Conservation (phyloP, 2,113 vertebrate species). For the Rhodinocichla rosea region DNA sequence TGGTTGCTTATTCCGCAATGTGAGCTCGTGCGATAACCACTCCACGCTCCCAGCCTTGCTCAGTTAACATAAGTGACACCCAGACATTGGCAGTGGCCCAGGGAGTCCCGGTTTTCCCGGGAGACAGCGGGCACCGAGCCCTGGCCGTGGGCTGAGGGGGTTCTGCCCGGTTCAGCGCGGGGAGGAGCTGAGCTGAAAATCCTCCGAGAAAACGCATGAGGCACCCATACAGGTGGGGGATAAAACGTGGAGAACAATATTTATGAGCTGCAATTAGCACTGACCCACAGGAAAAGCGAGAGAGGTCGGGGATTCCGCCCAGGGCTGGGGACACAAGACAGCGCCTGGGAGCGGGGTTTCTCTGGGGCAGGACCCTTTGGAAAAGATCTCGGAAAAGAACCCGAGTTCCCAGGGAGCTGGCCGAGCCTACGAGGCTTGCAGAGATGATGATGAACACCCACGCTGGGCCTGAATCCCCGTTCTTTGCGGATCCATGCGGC, state of each 20-base stretch:
- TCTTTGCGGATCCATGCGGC: rapidly evolving
- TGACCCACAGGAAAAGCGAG: not conserved
- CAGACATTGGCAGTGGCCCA: rapidly evolving
- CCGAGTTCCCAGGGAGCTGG: not conserved
- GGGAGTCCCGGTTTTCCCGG: not conserved
- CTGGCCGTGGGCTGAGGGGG: too few species aligned
- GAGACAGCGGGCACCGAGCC: not conserved
- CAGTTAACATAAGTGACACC: not conserved
- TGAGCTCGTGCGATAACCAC: rapidly evolving
- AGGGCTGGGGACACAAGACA: rapidly evolving
- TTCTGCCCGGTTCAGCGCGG: not conserved
- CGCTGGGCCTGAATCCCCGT: not conserved
- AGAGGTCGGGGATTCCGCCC: rapidly evolving
- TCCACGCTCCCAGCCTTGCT: not conserved
- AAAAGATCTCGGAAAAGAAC: not conserved
- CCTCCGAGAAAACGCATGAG: not conserved
- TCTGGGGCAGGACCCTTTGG: not conserved
- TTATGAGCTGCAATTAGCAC: not conserved
- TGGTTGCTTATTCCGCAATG: rapidly evolving
- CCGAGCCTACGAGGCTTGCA: not conserved
- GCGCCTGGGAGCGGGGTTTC: not conserved
- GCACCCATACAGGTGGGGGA: not conserved
- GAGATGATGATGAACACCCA: not conserved
- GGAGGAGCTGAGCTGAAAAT: not conserved
- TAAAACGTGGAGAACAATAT: not conserved